Evolutionary conservation across 2,797 vertebrate species (phyloP).

Genomic region (Anabas testudineus): DNA sequence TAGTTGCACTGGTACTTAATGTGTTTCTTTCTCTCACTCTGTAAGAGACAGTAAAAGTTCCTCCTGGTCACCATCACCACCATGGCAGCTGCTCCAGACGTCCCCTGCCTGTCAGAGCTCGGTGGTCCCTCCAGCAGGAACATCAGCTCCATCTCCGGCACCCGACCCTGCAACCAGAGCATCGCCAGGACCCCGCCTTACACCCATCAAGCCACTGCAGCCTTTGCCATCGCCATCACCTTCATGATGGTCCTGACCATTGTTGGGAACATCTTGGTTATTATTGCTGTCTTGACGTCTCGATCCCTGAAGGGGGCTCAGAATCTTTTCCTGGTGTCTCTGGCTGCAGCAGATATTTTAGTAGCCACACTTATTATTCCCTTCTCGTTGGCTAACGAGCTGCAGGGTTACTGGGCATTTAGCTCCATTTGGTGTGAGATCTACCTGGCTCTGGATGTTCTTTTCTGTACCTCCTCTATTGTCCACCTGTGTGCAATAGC

Average conservation of each 20-base stretch:
- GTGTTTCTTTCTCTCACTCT: not conserved
- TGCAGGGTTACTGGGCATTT: slow-evolving; percentile 94
- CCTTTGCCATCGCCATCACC: slow-evolving; percentile 85
- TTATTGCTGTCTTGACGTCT: slow-evolving; percentile 90
- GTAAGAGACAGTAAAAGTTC: slow-evolving; percentile 4
- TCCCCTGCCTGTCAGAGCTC: slow-evolving; percentile 49
- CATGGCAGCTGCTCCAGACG: slow-evolving; percentile 52
- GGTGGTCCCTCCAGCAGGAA: slow-evolving; percentile 39
- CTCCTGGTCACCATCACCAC: not conserved
- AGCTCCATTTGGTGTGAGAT: slow-evolving; percentile 89
- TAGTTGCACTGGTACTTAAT: no score
- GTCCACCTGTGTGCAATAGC: slow-evolving; percentile 94
- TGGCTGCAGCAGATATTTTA: slow-evolving; percentile 91
- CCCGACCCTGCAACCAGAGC: slow-evolving; percentile 68
- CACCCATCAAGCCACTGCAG: slow-evolving; percentile 84
- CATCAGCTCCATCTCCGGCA: slow-evolving; percentile 43
- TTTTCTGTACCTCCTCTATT: slow-evolving; percentile 94
- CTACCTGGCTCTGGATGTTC: slow-evolving; percentile 91
- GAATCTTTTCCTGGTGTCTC: slow-evolving; percentile 92
- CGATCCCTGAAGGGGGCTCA: slow-evolving; percentile 89
- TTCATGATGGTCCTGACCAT: slow-evolving; percentile 91
- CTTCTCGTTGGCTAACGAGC: slow-evolving; percentile 92
- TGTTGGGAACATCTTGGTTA: slow-evolving; percentile 90
- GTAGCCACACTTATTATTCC: slow-evolving; percentile 93
- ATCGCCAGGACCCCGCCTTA: slow-evolving; percentile 69